Evolutionary conservation across 2,888 invertebrate species (phyloP), one percentile per base, ranked within the genome.

Genomic region (Diaperis boleti): DNA sequence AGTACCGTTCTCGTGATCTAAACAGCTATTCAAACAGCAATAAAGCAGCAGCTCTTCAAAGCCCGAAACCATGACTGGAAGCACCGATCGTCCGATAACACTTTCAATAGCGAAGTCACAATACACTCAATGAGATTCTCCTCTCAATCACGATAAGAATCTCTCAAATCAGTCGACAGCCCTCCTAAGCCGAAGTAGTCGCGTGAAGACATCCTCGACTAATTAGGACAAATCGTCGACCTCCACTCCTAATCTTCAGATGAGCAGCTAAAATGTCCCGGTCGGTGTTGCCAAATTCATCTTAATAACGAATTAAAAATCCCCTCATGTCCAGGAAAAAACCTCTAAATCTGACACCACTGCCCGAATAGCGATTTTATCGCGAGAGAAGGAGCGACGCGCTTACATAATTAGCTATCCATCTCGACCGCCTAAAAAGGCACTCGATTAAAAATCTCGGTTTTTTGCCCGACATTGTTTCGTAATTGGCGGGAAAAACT

Each of bases 381-480:
- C 54, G n/a, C n/a, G n/a, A n/a, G 26, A 52, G 22, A 14, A 8
- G 41, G 14, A 50, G 52, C 52, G 52, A 37, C 35, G 37, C 20
- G 17, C 18, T 54, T 42, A 42, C 31, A 33, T 54, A 54, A 54
- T 54, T 41, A 54, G 54, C 13, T 54, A 14, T 1, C 41, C 35
- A 15, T 33, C 45, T 22, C 26, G 6, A 4, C 10, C 33, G 8
- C 49, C 49, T 49, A 29, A 33, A 33, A 49, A 49, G 17, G 49
- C 33, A 10, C 22, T 49, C 33, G 49, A 49, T 49, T 49, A 49
- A 49, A 35, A 49, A 33, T 49, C 15, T 20, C 10, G 3, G 26
- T 49, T 49, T 49, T 49, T 49, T 49, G 31, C 33, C 49, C 1
- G 17, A 10, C 49, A 15, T 29, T 47, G 49, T 49, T 33, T 17